Evolutionary conservation across 2,113 vertebrate genomes (phyloP).

Genomic region (Protobothrops flavoviridis): DNA sequence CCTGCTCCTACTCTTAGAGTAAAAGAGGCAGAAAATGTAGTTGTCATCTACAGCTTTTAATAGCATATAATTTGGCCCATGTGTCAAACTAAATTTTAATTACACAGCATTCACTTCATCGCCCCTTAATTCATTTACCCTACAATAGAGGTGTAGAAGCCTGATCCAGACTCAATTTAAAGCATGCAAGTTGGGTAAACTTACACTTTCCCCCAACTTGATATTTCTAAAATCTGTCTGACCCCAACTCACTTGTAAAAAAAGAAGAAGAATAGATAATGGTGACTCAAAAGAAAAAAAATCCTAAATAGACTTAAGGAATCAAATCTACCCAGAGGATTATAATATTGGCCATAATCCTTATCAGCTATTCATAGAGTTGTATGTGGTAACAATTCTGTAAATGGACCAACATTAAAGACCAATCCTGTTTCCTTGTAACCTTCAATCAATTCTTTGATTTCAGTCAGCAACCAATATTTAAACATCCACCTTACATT

Average conservation of each 20-base stretch:
- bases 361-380: not conserved
- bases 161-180: not conserved
- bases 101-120: not conserved
- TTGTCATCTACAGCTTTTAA: not conserved
- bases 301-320: not conserved
- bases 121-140: not conserved
- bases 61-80: not conserved
- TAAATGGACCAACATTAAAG: not conserved
- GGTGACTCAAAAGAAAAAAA: not conserved
- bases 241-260: not conserved
- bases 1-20: not conserved
- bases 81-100: not conserved
- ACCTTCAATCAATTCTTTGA: not conserved
- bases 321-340: not conserved
- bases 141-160: not conserved
- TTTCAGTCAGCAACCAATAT: not conserved
- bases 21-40: not conserved
- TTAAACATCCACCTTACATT: not conserved
- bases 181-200: not conserved
- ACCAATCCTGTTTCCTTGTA: not conserved
- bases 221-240: not conserved
- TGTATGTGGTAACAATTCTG: not conserved
- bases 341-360: not conserved
- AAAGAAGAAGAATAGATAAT: not conserved
- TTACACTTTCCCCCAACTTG: not conserved